Evolutionary conservation across 1,140 invertebrate genomes (phyloP).

Genomic region (Ceratina australensis): DNA sequence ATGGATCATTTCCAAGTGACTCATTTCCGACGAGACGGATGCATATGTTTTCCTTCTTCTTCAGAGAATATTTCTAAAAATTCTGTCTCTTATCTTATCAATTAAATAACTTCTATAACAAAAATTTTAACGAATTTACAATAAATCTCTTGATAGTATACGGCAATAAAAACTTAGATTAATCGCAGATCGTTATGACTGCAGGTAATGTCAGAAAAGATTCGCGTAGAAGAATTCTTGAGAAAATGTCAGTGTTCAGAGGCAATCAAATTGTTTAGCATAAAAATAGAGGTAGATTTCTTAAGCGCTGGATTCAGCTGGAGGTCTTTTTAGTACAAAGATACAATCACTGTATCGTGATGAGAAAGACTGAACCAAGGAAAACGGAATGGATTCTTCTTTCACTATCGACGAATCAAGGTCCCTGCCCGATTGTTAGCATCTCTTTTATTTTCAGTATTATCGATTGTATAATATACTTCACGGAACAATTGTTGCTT

Average conservation of each 20-base stretch:
- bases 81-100: not conserved
- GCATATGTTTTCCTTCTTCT: not conserved
- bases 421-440: not conserved
- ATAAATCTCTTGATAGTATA: not conserved
- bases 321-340: not conserved
- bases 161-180: not conserved
- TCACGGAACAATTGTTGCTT: conserved; percentile 6
- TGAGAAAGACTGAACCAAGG: not conserved
- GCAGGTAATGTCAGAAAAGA: not conserved
- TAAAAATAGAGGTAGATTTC: conserved; percentile 13
- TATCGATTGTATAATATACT: not conserved
- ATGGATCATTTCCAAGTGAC: conserved; percentile 28
- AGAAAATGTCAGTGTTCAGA: conserved; percentile 30
- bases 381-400: not conserved
- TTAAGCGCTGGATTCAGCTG: not conserved
- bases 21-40: conserved; percentile 26
- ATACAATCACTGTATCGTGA: conserved; percentile 17
- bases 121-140: too few species aligned
- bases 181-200: not conserved
- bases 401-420: conserved; percentile 8
- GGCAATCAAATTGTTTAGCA: conserved; percentile 30
- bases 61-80: not conserved
- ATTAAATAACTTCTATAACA: not conserved
- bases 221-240: not conserved
- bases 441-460: not conserved